A percentile compares a stretch with the other conserved stretches of the same genome.
These are phyloP conservation scores for Channallabes apus DNA, from an alignment of 2,797 vertebrate species.

Conservation along the genomic window DNA sequence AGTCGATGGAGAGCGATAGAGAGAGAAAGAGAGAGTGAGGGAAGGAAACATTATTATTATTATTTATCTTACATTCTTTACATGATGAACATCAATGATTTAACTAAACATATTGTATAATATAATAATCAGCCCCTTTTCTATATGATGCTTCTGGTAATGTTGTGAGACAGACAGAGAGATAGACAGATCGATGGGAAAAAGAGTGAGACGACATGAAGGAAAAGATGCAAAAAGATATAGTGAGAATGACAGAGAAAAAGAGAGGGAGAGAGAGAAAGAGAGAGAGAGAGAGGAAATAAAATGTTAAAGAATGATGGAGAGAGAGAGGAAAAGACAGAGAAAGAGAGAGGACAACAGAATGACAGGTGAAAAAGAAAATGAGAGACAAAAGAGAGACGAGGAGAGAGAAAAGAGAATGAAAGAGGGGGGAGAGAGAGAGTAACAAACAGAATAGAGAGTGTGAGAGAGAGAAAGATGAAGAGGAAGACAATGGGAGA, in stretches of 20 bases:
- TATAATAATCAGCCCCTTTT: background rate
- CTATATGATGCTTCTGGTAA: background rate
- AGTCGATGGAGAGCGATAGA: background rate
- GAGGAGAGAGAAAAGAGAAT: background rate
- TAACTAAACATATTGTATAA: background rate
- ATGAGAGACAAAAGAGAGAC: background rate
- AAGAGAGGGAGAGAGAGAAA: background rate
- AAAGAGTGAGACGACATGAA: background rate
- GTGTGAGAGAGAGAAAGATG: background rate
- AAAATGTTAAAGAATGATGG: background rate
- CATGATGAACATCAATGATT: background rate
- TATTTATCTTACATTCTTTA: background rate
- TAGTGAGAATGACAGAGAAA: background rate
- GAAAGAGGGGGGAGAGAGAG: background rate
- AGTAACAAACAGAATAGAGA: background rate
- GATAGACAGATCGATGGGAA: background rate
- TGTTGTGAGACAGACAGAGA: background rate
- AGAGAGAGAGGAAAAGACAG: background rate
- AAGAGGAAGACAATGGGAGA: background rate
- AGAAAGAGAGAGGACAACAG: background rate
- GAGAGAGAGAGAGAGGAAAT: background rate
- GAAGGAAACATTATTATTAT: background rate
- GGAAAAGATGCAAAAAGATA: background rate
- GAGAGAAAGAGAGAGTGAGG: conserved; percentile 33
- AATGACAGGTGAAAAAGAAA: background rate